A percentile compares a stretch with the other conserved stretches of the same genome.
phyloP scores from a whole-genome alignment of 2,888 invertebrate species.

The Acleris laterana region DNA sequence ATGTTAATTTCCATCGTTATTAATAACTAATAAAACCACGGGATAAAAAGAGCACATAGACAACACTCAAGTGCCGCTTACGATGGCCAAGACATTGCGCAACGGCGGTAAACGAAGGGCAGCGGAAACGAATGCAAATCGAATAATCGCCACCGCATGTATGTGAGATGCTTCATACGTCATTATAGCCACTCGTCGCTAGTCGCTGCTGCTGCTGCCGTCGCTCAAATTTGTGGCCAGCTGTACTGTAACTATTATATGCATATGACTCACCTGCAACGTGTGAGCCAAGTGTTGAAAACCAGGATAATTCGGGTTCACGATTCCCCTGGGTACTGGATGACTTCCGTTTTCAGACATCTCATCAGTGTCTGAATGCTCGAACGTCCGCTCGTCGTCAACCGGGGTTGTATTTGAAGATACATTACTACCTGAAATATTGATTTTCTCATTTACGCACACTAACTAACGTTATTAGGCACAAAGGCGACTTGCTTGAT shows the following conservation, averaged over 20 bases:
- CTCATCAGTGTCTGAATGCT: conserved; percentile 83
- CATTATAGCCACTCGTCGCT: no score
- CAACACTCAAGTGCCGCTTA: no score
- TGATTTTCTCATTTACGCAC: conserved; percentile 30
- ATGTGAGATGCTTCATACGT: no score
- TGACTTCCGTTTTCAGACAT: conserved; percentile 73
- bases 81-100: no score
- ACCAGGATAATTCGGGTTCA: conserved; percentile 93
- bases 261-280: conserved; percentile 73
- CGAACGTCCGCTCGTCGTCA: conserved; percentile 82
- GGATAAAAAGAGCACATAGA: no score
- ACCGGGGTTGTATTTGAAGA: conserved; percentile 70
- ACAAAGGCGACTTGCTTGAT: conserved; percentile 7
- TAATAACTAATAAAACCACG: neutral
- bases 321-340: conserved; percentile 87
- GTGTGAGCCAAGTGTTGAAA: conserved; percentile 92
- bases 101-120: no score
- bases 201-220: no score
- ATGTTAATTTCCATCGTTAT: neutral
- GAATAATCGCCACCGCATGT: no score
- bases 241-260: no score
- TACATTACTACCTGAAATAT: conserved; percentile 58
- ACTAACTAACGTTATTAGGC: conserved; percentile 14
- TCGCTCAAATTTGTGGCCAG: no score
- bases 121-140: no score